Conservation (phyloP, 1,140 invertebrate genomes). For the Melipona quadrifasciata region DNA sequence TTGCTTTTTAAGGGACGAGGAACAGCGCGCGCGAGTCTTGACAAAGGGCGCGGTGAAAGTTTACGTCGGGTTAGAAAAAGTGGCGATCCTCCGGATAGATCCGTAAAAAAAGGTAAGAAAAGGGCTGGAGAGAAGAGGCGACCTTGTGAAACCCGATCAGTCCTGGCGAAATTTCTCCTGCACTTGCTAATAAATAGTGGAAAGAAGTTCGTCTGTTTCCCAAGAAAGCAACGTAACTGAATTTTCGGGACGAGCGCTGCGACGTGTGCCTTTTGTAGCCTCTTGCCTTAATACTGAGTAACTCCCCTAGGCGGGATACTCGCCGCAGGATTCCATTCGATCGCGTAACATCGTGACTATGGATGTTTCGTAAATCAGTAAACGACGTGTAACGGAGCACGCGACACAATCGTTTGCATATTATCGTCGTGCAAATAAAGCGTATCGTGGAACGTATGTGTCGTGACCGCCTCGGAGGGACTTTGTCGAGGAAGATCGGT, state of each 20-base stretch:
- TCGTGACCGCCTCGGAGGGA: background rate
- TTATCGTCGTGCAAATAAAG: slow-evolving; percentile 5
- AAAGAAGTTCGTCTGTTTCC: background rate
- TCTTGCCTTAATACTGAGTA: background rate
- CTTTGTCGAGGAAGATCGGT: background rate
- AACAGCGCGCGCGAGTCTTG: slow-evolving; percentile 15
- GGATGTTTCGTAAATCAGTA: slow-evolving; percentile 29
- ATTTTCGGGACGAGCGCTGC: background rate
- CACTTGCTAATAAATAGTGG: background rate
- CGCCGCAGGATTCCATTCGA: background rate
- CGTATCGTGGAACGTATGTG: slow-evolving; percentile 6
- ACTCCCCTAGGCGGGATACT: background rate
- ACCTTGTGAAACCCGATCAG: slow-evolving; percentile 8
- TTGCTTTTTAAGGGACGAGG: slow-evolving; percentile 52
- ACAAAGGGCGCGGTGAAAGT: slow-evolving; percentile 79
- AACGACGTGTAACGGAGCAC: slow-evolving; percentile 33
- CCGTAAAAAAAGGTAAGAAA: slow-evolving; percentile 19
- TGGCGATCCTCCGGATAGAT: background rate
- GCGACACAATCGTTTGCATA: slow-evolving; percentile 48
- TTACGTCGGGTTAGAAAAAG: slow-evolving; percentile 28
- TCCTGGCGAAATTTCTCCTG: slow-evolving; percentile 22
- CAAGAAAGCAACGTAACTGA: background rate
- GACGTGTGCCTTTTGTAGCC: too few relatives aligned
- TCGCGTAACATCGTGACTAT: background rate
- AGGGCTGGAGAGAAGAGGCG: slow-evolving; percentile 26